Base-by-base conservation (phyloP, 2,113 vertebrate species). In the Uria aalge region DNA sequence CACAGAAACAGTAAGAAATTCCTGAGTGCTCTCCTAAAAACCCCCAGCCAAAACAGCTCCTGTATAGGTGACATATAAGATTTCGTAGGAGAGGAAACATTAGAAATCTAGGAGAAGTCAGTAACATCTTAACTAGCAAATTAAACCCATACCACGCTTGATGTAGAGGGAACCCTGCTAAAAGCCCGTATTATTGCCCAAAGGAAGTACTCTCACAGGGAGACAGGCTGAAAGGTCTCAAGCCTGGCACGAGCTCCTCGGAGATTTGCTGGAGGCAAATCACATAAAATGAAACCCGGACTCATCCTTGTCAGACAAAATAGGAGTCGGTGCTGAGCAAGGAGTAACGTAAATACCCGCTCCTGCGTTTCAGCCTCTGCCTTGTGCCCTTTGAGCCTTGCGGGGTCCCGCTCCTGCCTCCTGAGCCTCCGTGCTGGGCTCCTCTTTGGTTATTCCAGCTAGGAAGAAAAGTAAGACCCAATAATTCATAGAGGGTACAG, bases 61-160 rank as follows among this genome's bases (percentile, higher is more conserved):
- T 0, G 1, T 40, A 32, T 3, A 82, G 95, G 94, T 79, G 73
- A 76, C 79, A 60, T 68, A 66, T 36, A 78, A 85, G 75, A 96
- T 91, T 93, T 81, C 71, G 5, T 32, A 40, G 77, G 59, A 67
- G 66, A 88, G 73, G 74, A 90, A 96, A 92, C 32, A 26, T 30
- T 55, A 85, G 86, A 80, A 86, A 96, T 15, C 29, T 32, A 74
- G 69, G 87, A 95, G 89, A 91, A 62, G 69, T 62, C 29, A 38
- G 79, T 36, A 73, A 84, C 73, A 79, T 77, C 96, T 81, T 74
- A 86, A 63, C 74, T 16, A 81, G 85, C 53, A 95, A 96, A 83
- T 92, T 71, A 91, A 96, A 94, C 85, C 74, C 88, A 72, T 48
- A 38, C 82, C n/a, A 27, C 0, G 18, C 40, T 62, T 7, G 53